A percentile compares a stretch with the other conserved stretches of the same genome.
Conservation (phyloP, 2,113 vertebrate species). For the Kobus ellipsiprymnus region DNA sequence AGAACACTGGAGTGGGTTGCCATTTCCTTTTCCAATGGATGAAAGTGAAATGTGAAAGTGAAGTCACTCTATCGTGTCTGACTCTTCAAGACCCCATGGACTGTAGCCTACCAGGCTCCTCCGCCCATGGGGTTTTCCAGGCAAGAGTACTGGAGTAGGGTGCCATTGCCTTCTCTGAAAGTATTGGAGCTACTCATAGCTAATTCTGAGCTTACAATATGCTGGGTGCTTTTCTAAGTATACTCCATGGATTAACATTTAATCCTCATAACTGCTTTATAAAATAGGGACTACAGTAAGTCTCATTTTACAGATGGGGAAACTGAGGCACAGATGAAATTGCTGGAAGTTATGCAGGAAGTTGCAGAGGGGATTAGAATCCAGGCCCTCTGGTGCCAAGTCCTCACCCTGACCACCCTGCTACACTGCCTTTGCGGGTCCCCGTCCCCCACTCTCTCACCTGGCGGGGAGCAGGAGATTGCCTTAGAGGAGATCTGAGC, state of each 20-base stretch:
- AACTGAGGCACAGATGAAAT: neutral
- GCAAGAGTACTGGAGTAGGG: no score
- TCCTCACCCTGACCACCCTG: neutral
- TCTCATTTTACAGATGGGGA: neutral
- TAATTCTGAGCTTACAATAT: neutral
- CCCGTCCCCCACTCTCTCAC: neutral
- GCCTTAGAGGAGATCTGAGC: neutral
- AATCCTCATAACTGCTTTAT: neutral
- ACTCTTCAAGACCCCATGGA: no score
- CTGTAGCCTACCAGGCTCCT: no score
- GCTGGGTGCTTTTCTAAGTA: neutral
- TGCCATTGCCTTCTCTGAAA: neutral
- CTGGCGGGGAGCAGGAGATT: neutral
- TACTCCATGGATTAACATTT: neutral
- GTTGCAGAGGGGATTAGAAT: neutral
- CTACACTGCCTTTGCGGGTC: neutral
- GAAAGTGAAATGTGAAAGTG: no score
- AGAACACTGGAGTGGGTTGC: no score
- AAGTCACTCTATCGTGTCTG: no score
- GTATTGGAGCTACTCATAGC: neutral
- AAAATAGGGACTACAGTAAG: neutral
- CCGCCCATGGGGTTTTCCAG: no score
- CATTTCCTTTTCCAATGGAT: no score
- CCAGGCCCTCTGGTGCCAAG: neutral
- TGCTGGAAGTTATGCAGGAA: neutral